phyloP scores from a whole-genome alignment of 2,888 invertebrate species.

The Callinectes sapidus region DNA sequence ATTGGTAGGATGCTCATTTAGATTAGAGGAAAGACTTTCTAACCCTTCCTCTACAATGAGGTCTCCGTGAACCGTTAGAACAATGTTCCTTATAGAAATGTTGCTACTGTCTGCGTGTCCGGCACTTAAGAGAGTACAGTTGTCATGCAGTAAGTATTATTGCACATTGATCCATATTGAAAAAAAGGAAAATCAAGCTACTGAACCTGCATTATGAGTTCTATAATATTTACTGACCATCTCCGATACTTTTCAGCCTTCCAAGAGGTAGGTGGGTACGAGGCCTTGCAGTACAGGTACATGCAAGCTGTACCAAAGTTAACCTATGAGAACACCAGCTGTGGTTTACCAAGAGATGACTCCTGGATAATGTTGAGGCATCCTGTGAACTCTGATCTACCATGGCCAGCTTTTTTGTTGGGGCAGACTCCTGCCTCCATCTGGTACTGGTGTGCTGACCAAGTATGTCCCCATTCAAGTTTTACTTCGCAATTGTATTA shows the following conservation, averaged over 20 bases:
- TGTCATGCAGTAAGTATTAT: no score
- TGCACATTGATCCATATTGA: no score
- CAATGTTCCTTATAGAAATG: no score
- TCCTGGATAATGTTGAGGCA: constrained; percentile 77
- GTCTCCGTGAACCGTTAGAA: no score
- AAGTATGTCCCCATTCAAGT: constrained; percentile 70
- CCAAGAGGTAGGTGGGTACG: constrained; percentile 76
- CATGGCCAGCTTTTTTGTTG: constrained; percentile 78
- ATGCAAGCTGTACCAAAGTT: constrained; percentile 75
- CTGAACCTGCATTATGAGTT: no score
- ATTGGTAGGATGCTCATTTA: no score
- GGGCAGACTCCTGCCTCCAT: constrained; percentile 78
- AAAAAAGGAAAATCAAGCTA: no score
- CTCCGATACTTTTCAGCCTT: constrained; percentile 75
- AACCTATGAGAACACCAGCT: constrained; percentile 73
- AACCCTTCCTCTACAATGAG: no score
- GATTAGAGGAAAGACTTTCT: no score
- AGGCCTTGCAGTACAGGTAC: constrained; percentile 76
- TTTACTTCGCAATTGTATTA: background rate
- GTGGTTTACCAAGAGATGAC: constrained; percentile 75
- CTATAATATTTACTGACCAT: background rate
- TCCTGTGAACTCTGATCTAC: constrained; percentile 77
- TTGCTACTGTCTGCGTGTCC: no score
- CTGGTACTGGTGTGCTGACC: constrained; percentile 76
- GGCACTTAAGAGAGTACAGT: no score